phyloP scores from a whole-genome alignment of 1,140 invertebrate species.

The Asobara japonica region DNA sequence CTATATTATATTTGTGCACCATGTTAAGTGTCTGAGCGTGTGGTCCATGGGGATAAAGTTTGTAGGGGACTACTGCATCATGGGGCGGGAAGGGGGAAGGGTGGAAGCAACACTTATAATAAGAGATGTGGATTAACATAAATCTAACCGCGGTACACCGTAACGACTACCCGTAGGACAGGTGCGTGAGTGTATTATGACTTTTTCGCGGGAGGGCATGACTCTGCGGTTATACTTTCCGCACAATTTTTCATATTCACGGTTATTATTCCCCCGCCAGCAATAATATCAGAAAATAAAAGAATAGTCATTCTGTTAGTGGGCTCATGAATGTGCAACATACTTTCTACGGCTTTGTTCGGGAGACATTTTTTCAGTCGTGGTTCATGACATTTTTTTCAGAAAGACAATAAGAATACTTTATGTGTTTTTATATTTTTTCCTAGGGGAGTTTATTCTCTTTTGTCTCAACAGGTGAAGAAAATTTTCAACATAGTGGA shows the following conservation, averaged over 20 bases:
- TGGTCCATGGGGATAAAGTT: conserved; percentile 9
- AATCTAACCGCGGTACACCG: conserved; percentile 36
- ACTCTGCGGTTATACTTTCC: conserved; percentile 4
- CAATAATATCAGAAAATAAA: not conserved
- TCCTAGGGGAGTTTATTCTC: not conserved
- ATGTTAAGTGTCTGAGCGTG: conserved; percentile 11
- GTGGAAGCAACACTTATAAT: conserved; percentile 35
- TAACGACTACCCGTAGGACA: conserved; percentile 41
- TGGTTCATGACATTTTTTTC: not conserved
- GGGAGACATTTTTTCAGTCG: not conserved
- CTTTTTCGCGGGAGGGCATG: conserved; percentile 23
- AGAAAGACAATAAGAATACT: not conserved
- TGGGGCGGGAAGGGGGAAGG: not conserved
- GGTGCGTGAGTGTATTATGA: conserved; percentile 40
- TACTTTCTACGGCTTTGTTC: not conserved
- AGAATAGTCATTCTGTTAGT: conserved; percentile 4
- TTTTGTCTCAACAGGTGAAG: not conserved
- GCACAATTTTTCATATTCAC: not conserved
- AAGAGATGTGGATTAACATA: conserved; percentile 41
- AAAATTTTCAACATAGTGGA: not conserved
- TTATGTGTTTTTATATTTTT: not conserved
- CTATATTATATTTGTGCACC: conserved; percentile 1
- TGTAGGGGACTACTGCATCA: not conserved
- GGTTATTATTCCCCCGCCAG: not conserved
- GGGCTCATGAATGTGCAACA: not conserved